Conservation (phyloP, 2,113 vertebrate species). For the Tragelaphus buxtoni region DNA sequence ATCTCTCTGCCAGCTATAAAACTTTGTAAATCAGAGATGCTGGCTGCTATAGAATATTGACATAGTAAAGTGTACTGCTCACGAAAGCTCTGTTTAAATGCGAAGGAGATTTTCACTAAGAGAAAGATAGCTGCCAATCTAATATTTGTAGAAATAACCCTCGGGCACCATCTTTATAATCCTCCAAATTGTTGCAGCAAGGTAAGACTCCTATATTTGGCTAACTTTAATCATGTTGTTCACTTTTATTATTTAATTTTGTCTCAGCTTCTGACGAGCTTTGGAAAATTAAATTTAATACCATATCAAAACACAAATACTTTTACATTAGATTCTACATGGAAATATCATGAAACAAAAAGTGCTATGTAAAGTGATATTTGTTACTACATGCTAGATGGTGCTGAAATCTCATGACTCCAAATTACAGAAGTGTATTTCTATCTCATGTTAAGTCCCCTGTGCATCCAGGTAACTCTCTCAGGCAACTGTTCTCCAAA, state of each 20-base stretch:
- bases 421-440: background rate
- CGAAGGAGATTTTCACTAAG: background rate
- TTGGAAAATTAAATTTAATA: background rate
- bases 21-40: slow-evolving; percentile 23
- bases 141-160: background rate
- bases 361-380: background rate
- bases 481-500: background rate
- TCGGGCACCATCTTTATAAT: background rate
- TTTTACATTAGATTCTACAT: background rate
- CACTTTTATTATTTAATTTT: background rate
- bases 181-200: background rate
- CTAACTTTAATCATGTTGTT: background rate
- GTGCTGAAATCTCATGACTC: background rate
- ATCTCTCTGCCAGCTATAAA: background rate
- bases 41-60: slow-evolving; percentile 7
- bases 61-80: background rate
- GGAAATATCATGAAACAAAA: background rate
- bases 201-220: background rate
- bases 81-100: background rate
- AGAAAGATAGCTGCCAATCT: background rate
- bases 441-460: background rate
- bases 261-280: background rate
- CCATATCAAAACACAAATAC: background rate
- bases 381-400: background rate
- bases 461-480: background rate